phyloP scores from a whole-genome alignment of 2,113 vertebrate species.

The Sebastes schlegelii region DNA sequence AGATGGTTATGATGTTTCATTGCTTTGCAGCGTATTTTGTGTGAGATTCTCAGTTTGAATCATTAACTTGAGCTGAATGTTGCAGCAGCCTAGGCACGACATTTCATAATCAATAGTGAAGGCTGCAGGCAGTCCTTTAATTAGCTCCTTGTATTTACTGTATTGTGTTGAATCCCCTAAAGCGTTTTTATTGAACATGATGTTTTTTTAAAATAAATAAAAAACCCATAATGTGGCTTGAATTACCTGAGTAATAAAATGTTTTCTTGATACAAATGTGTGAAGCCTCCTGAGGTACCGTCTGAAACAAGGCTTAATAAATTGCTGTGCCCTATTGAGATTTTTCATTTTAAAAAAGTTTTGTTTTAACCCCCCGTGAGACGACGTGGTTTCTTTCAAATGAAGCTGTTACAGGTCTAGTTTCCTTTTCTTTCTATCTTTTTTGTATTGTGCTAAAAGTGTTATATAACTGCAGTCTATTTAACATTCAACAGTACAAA shows the following conservation, averaged over 20 bases:
- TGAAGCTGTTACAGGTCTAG: neutral
- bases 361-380: neutral
- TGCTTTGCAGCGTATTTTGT: too few relatives aligned
- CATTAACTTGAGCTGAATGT: too few relatives aligned
- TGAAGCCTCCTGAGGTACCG: neutral
- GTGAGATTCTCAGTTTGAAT: too few relatives aligned
- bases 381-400: neutral
- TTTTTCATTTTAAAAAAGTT: neutral
- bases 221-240: neutral
- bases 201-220: neutral
- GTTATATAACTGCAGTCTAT: neutral
- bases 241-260: neutral
- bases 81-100: too few relatives aligned
- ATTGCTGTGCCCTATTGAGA: neutral
- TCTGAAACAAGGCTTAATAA: neutral
- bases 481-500: too few relatives aligned
- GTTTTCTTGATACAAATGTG: too few relatives aligned
- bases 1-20: too few relatives aligned
- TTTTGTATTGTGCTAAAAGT: neutral
- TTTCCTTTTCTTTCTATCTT: neutral
- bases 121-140: conserved; percentile 1
- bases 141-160: conserved; percentile 23
- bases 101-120: too few relatives aligned
- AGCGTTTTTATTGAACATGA: neutral
- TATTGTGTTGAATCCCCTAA: conserved; percentile 16